phyloP scores from a whole-genome alignment of 92 coral and sea anemone species.

The Palythoa caribaeorum region DNA sequence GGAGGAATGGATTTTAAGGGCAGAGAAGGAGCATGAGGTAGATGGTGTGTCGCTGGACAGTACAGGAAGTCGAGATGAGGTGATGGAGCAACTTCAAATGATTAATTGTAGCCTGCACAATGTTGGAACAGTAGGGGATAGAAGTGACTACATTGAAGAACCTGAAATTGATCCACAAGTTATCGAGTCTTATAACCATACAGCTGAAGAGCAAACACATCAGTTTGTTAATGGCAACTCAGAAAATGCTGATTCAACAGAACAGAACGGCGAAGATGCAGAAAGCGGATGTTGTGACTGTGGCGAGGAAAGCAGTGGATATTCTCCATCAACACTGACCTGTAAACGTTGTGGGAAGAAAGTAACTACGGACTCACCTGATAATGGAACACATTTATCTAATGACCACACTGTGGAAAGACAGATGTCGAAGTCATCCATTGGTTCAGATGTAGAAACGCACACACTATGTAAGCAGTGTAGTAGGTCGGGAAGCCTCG shows the following conservation, averaged over 20 bases:
- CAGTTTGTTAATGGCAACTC: constrained; percentile 72
- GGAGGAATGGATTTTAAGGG: constrained; percentile 79
- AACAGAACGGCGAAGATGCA: constrained; percentile 74
- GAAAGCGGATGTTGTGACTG: constrained; percentile 96
- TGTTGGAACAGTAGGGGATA: constrained; percentile 55
- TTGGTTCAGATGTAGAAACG: constrained; percentile 59
- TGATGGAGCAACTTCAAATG: constrained; percentile 91
- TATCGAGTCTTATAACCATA: constrained; percentile 46
- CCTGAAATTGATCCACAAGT: constrained; percentile 78
- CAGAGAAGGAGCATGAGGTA: constrained; percentile 85
- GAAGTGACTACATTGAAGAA: constrained; percentile 67
- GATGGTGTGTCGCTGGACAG: constrained; percentile 96
- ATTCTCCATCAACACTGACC: constrained; percentile 45
- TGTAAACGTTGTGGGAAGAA: constrained; percentile 80
- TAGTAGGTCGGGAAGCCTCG: constrained; percentile 72
- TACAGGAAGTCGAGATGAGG: constrained; percentile 95
- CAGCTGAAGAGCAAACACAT: constrained; percentile 37
- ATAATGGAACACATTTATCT: constrained; percentile 70
- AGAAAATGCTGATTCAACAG: constrained; percentile 57
- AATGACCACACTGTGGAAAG: constrained; percentile 78
- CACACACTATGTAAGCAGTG: constrained; percentile 81
- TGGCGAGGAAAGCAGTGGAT: constrained; percentile 72
- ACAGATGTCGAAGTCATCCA: constrained; percentile 55
- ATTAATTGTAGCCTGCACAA: constrained; percentile 76
- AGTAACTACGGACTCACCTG: constrained; percentile 61